These are phyloP conservation scores for Lepidurus packardi DNA, from an alignment of 1,140 invertebrate species.

Conservation along the genomic window DNA sequence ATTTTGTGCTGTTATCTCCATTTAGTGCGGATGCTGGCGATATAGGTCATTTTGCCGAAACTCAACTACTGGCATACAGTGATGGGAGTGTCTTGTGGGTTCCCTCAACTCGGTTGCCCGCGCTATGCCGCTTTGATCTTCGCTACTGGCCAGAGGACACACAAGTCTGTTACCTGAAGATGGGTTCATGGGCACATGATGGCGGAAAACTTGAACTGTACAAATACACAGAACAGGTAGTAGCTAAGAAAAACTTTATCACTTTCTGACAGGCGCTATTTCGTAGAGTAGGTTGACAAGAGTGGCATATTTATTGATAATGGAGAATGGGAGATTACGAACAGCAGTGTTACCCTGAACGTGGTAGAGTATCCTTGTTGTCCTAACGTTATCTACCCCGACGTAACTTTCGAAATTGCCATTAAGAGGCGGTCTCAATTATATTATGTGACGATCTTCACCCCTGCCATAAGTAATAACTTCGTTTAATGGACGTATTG, in stretches of 20 bases:
- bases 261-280: not conserved
- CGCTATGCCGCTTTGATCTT: slow-evolving; percentile 61
- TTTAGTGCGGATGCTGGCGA: slow-evolving; percentile 38
- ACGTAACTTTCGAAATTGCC: not conserved
- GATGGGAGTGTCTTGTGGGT: slow-evolving; percentile 61
- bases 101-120: slow-evolving; percentile 59
- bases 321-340: not conserved
- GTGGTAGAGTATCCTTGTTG: not conserved
- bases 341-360: not conserved
- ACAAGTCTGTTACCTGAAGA: slow-evolving; percentile 58
- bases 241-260: not conserved
- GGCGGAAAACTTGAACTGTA: slow-evolving; percentile 21
- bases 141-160: slow-evolving; percentile 65
- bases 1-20: not conserved
- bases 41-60: slow-evolving; percentile 54
- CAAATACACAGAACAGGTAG: not conserved
- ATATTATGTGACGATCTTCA: not conserved
- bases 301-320: not conserved
- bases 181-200: slow-evolving; percentile 50
- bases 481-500: not conserved
- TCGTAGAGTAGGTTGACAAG: not conserved
- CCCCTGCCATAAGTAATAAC: not conserved
- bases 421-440: not conserved
- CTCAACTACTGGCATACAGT: slow-evolving; percentile 52
- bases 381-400: not conserved